Percentiles rank a stretch among this genome's conserved stretches.
Conservation (phyloP, 2,113 vertebrate genomes). For the Lanius collurio region DNA sequence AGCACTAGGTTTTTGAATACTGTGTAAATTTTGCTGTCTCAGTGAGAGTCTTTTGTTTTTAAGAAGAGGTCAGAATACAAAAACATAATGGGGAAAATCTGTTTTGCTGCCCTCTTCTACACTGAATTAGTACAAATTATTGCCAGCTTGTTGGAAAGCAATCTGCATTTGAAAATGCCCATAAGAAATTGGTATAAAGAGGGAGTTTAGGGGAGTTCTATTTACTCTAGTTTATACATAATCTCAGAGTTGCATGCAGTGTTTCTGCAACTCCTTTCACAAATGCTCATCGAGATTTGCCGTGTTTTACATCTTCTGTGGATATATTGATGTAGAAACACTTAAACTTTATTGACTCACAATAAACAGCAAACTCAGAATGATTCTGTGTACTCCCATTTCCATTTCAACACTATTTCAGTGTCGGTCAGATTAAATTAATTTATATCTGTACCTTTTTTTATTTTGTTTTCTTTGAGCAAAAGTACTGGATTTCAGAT, state of each 20-base stretch:
- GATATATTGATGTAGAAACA: neutral
- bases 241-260: neutral
- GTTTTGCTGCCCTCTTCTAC: neutral
- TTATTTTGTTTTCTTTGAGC: neutral
- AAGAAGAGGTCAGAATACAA: neutral
- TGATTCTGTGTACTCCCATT: neutral
- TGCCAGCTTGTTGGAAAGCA: conserved; percentile 9
- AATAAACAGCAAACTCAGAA: neutral
- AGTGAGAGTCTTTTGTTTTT: neutral
- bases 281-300: neutral
- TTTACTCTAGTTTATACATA: neutral
- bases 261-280: neutral
- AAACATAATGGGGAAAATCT: conserved; percentile 15
- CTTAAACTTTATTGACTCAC: neutral
- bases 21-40: neutral
- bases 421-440: neutral
- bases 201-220: neutral
- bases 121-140: conserved; percentile 25
- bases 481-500: neutral
- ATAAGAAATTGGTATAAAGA: neutral
- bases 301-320: neutral
- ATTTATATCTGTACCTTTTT: neutral
- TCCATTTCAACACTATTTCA: neutral
- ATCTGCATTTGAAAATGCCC: conserved; percentile 12
- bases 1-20: neutral